These are phyloP conservation scores for Colinus virginianus DNA, from an alignment of 2,113 vertebrate species.

Conservation along the genomic window DNA sequence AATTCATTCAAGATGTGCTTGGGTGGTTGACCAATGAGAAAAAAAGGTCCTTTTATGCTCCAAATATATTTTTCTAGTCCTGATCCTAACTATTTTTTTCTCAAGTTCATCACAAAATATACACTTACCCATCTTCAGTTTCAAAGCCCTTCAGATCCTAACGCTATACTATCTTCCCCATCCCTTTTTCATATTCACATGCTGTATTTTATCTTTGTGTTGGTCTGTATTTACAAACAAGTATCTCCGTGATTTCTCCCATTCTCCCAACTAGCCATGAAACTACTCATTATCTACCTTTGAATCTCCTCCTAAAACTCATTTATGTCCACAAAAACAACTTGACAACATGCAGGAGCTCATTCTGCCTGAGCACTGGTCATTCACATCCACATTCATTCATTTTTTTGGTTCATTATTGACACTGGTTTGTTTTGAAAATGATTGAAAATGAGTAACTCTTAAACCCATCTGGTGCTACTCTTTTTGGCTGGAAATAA, in stretches of 20 bases:
- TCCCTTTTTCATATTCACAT: not conserved
- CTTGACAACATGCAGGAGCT: not conserved
- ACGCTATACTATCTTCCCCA: not conserved
- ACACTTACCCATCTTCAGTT: not conserved
- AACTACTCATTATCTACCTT: not conserved
- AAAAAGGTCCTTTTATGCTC: not conserved
- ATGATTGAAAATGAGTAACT: not conserved
- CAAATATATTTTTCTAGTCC: not conserved
- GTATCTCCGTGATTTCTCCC: not conserved
- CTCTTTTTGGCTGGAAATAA: not conserved
- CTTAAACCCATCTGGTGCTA: not conserved
- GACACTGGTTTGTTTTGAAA: not conserved
- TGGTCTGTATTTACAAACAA: not conserved
- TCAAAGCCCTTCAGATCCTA: not conserved
- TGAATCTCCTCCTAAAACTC: not conserved
- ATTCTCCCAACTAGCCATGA: not conserved
- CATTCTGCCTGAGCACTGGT: not conserved
- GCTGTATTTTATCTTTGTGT: not conserved
- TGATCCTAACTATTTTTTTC: not conserved
- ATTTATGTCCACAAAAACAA: not conserved
- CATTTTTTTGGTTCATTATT: not conserved
- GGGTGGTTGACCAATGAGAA: not conserved
- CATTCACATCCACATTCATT: not conserved
- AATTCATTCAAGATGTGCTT: not conserved
- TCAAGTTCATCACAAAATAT: not conserved